Base-by-base conservation (phyloP, 2,113 vertebrate species). In the Bos javanicus region DNA sequence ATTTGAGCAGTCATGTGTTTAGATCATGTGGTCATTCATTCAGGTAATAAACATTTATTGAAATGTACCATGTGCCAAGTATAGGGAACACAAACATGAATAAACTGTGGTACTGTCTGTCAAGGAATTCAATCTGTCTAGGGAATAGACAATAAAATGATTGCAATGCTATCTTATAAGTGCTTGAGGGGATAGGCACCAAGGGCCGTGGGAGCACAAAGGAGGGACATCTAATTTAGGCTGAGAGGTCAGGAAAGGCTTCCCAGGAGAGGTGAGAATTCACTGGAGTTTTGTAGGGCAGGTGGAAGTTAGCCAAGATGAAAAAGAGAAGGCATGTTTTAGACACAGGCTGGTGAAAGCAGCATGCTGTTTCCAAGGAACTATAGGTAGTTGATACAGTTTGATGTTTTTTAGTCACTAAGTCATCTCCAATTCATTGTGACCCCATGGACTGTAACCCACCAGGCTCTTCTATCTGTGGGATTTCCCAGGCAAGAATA, bases 141-240 rank as follows among this genome's bases (percentile, higher is more conserved):
- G 43, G 90, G 88, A 97, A 95, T 46, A 97, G 46, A 92, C n/a
- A 90, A 84, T 90, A 76, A 97, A 95, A 97, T 89, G 71, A 81
- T 52, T 93, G 25, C 54, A 62, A 46, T 59, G 50, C 13, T 88
- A 57, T 95, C 56, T 67, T 59, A 91, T 95, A 96, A 93, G 62
- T 81, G 33, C 39, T 92, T 60, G 64, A 87, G 82, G 86, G 25
- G 33, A 28, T 52, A 94, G 76, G 21, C 5, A 7, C 46, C 26
- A 21, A 86, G 83, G 67, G 16, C 30, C 28, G 7, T n/a, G 30
- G 30, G 8, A 67, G 21, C 60, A 90, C 50, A 78, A 57, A 97
- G 36, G 46, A 93, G 87, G 84, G 87, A 84, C 54, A 95, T 50
- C 83, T 62, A 64, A 91, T 93, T 96, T 87, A 90, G 67, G 91